phyloP scores from a whole-genome alignment of 2,888 invertebrate genomes.

The Coelogynopora nodosa region DNA sequence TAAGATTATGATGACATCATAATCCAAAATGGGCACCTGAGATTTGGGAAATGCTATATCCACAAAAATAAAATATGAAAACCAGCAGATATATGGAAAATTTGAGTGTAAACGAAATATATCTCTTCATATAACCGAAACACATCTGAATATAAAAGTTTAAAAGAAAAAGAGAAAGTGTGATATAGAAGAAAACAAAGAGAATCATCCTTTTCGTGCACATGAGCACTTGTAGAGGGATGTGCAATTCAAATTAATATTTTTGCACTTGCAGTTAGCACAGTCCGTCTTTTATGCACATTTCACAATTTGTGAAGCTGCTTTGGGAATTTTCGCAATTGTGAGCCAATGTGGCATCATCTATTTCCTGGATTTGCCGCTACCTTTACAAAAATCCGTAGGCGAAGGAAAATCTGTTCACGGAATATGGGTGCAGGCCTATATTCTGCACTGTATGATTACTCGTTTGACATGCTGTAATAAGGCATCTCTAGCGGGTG shows the following conservation, averaged over 20 bases:
- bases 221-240: too few relatives aligned
- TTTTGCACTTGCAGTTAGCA: conserved; percentile 15
- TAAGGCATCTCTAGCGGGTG: background rate
- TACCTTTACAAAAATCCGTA: background rate
- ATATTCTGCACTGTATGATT: background rate
- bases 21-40: background rate
- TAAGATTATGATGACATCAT: background rate
- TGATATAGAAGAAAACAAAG: background rate
- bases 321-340: background rate
- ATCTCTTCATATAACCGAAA: background rate
- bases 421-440: background rate
- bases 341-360: background rate
- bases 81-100: background rate
- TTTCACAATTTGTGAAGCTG: conserved; percentile 16
- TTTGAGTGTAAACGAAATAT: background rate
- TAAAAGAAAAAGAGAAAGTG: background rate
- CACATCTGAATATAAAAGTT: background rate
- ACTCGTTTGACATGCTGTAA: background rate
- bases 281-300: too few relatives aligned
- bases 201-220: too few relatives aligned
- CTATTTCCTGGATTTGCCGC: background rate
- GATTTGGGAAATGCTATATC: background rate
- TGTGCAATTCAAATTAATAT: conserved; percentile 1
- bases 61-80: background rate
- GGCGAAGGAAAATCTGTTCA: background rate